Base-by-base conservation (phyloP, 92 coral and sea anemone genomes). In the Ricordea florida region DNA sequence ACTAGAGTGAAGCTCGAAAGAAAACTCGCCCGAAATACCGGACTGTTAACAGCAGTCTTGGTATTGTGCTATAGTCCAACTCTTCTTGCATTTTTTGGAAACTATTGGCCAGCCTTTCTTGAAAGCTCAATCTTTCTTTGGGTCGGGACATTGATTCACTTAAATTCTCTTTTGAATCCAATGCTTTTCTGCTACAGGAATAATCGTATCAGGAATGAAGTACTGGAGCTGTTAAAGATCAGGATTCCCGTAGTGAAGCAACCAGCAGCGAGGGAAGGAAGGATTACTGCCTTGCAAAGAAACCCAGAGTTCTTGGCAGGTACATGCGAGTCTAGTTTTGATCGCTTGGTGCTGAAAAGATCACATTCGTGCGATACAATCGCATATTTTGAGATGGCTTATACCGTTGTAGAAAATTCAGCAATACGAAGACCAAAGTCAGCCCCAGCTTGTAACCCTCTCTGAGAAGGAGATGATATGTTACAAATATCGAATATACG, bases 61-160 rank as follows among this genome's bases (percentile, higher is more conserved):
- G 25, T 69, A 0, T 10, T 69, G 1, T 69, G 28, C 40, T 69
- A 36, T 36, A 16, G 51, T n/a, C 76, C 76, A 9, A 51, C 76
- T 7, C n/a, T 51, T 37, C 17, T 51, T 8, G 48, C 35, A 26
- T 0, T 52, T 15, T 3, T 52, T 2, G 63, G 76, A 9, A 28
- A 8, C 1, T n/a, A 3, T 10, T 27, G 36, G 26, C 63, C 76
- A 7, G n/a, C 53, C 40, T 9, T 51, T 23, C 76, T 62, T 23
- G 53, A 62, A n/a, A 69, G 76, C 64, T 23, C 76, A 11, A 25
- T 32, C 40, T 69, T 69, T 28, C 64, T 48, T 51, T 69, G 76
- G 76, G 35, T 63, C 6, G 62, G 53, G 51, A 10, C 53, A 51
- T 28, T 52, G 25, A 29, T 38, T 51, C 76, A 69, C 20, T 28